Conservation (phyloP, 2,113 vertebrate species). For the Miniopterus natalensis region DNA sequence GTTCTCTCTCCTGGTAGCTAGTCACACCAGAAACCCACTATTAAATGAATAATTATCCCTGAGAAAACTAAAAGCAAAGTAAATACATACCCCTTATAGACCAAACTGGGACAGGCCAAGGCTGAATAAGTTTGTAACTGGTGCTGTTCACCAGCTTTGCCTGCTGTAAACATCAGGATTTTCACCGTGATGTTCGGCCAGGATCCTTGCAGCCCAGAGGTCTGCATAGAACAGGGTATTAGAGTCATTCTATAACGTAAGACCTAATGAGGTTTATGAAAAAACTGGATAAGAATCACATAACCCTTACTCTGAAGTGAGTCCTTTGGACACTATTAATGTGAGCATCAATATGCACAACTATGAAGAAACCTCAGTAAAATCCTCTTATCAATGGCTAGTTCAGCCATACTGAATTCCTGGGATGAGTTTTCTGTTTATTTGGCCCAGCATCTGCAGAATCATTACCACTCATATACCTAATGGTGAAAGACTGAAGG, state of each 20-base stretch:
- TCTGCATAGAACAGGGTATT: background rate
- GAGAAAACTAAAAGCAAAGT: slow-evolving; percentile 1
- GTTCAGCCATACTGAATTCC: background rate
- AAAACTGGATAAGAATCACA: background rate
- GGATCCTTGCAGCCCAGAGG: background rate
- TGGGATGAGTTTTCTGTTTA: background rate
- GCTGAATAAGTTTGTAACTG: background rate
- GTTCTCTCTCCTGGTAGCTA: background rate
- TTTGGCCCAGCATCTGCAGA: background rate
- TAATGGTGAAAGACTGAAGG: background rate
- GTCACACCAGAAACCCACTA: background rate
- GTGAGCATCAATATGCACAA: background rate
- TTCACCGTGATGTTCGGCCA: background rate
- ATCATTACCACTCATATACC: background rate
- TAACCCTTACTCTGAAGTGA: background rate
- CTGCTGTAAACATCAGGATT: background rate
- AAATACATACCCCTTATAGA: background rate
- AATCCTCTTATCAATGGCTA: background rate
- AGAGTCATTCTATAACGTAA: background rate
- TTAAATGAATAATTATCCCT: background rate
- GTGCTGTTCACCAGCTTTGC: background rate
- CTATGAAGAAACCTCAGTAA: background rate
- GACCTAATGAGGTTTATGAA: background rate
- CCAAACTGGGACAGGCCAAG: background rate
- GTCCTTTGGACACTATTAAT: background rate